These are phyloP conservation scores for Mongoloraphidia duomilia DNA, from an alignment of 2,888 invertebrate species.

Conservation along the genomic window DNA sequence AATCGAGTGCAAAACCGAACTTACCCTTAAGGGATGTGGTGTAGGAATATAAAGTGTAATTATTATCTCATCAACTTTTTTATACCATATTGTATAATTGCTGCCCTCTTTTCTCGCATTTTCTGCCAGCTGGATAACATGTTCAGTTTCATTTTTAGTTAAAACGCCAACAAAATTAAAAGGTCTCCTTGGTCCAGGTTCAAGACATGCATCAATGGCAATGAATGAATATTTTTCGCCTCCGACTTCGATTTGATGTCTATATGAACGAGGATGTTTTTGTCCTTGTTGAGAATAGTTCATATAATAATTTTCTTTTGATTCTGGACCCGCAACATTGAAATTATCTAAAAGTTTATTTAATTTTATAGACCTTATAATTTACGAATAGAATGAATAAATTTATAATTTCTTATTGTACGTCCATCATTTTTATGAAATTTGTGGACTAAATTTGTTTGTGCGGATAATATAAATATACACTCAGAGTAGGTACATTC, in stretches of 20 bases:
- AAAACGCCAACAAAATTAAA: conserved; percentile 81
- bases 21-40: too few species aligned
- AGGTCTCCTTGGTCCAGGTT: conserved; percentile 73
- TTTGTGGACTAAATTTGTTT: too few species aligned
- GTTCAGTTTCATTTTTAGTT: conserved; percentile 39
- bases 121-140: conserved; percentile 39
- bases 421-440: too few species aligned
- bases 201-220: conserved; percentile 73
- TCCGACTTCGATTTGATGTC: conserved; percentile 42
- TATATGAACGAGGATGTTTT: conserved; percentile 55
- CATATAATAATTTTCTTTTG: conserved; percentile 58
- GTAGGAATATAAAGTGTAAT: too few species aligned
- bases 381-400: too few species aligned
- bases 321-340: conserved; percentile 54
- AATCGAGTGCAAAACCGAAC: too few species aligned
- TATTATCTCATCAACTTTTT: neutral
- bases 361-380: neutral
- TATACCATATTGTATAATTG: conserved; percentile 48
- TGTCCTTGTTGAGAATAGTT: conserved; percentile 69
- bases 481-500: too few species aligned
- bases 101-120: conserved; percentile 35
- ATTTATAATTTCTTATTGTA: too few species aligned
- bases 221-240: conserved; percentile 62
- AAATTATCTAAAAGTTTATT: conserved; percentile 62
- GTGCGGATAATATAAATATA: too few species aligned